Evolutionary conservation across 2,888 invertebrate species (phyloP), one percentile per base, ranked within the genome.

Genomic region (Epinotia ramella): DNA sequence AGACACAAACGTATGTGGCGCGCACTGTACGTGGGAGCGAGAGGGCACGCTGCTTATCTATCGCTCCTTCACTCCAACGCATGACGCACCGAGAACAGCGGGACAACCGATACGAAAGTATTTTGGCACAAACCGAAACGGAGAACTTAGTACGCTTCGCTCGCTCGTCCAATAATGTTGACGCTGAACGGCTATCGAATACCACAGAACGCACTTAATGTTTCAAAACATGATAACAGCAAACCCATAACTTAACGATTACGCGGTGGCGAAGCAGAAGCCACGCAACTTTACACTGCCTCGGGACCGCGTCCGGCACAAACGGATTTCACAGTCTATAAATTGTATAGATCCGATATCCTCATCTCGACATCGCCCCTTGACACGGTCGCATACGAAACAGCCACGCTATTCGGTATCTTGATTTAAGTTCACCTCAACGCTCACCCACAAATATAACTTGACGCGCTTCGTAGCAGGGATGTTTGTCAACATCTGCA

Each of bases 281-380:
- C 64, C 59, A 57, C 65, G 65, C 18, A 20, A 71, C 75, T 67
- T 66, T 46, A 66, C 56, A 28, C 53, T 65, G 53, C 71, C 71
- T 56, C 53, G n/a, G 57, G 44, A 49, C 46, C 64, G 46, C 69
- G 64, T 49, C 66, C 56, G 28, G 6, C 59, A 64, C 70, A 53
- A 71, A 75, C 71, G 65, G 60, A 75, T 75, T 75, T 66, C 71
- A 71, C 71, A 60, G 71, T 75, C 71, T 70, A 75, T 75, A 76
- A 76, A 76, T 76, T 66, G 46, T 62, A 66, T 62, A 71, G 67
- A 76, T 76, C 66, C 66, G 66, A 62, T 75, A 71, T 60, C 62
- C 33, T 53, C 65, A 66, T 53, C 33, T 40, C 49, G 11, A 49
- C 59, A 20, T 20, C 7, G 16, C 16, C 33, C 70, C 62, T 68